These are phyloP conservation scores for Dendrolimus pini DNA, from an alignment of 2,888 invertebrate genomes.

Conservation along the genomic window DNA sequence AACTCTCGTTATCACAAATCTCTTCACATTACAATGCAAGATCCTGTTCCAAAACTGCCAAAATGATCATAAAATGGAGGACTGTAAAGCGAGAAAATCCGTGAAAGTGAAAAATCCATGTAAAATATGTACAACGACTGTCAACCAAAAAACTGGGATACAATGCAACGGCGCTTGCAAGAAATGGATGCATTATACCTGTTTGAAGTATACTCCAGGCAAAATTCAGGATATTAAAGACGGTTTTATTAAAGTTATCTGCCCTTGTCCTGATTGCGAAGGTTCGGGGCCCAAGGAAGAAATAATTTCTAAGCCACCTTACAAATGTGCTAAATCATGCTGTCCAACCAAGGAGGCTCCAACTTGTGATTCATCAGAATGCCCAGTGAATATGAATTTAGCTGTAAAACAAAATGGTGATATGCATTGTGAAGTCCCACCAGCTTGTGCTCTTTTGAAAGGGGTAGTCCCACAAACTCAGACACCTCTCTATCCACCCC, in stretches of 20 bases:
- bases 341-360: constrained; percentile 11
- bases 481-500: no score
- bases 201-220: constrained; percentile 38
- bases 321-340: constrained; percentile 14
- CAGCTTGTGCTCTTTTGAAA: no score
- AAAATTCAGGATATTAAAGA: constrained; percentile 42
- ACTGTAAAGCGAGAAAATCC: constrained; percentile 10
- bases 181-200: constrained; percentile 47
- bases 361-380: constrained; percentile 18
- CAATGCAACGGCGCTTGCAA: constrained; percentile 47
- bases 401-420: no score
- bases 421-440: no score
- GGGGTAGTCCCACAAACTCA: no score
- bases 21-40: neutral
- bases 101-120: constrained; percentile 39
- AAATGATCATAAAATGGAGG: neutral
- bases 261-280: constrained; percentile 42
- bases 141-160: constrained; percentile 36
- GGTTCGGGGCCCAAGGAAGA: constrained; percentile 15
- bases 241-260: constrained; percentile 35
- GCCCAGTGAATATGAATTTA: constrained; percentile 10
- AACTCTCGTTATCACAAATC: no score
- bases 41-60: neutral
- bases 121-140: constrained; percentile 36
- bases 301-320: constrained; percentile 15